Evolutionary conservation across 2,797 vertebrate genomes (phyloP).

Genomic region (Mormyrus hasselquistii): DNA sequence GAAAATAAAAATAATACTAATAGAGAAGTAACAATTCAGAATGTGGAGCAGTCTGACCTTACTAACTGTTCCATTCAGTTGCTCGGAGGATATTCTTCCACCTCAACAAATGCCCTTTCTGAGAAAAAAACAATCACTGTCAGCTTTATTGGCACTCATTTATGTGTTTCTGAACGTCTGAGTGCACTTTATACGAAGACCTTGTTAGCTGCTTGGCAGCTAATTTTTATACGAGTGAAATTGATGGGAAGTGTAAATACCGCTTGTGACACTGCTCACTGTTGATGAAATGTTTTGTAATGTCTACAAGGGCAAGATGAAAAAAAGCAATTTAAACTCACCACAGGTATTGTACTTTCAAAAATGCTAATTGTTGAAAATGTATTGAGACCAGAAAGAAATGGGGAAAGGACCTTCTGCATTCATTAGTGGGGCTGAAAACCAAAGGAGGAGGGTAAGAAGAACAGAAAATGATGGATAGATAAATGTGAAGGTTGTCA

Average conservation of each 20-base stretch:
- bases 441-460: not conserved
- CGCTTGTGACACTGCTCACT: not conserved
- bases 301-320: not conserved
- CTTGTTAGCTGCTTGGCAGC: not conserved
- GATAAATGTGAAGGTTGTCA: not conserved
- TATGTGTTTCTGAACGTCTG: not conserved
- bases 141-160: not conserved
- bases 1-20: not conserved
- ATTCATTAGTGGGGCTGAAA: not conserved
- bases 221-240: slow-evolving; percentile 8
- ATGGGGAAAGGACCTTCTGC: not conserved
- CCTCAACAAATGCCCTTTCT: not conserved
- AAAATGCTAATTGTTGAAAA: not conserved
- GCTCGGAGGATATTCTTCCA: not conserved
- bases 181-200: not conserved
- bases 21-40: not conserved
- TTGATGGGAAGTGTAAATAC: not conserved
- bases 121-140: not conserved
- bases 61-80: not conserved
- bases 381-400: not conserved
- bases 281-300: slow-evolving; percentile 9
- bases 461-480: not conserved
- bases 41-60: not conserved
- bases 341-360: not conserved
- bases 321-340: not conserved